Conservation (phyloP, 2,888 invertebrate species). For the Tenthredo distinguenda region DNA sequence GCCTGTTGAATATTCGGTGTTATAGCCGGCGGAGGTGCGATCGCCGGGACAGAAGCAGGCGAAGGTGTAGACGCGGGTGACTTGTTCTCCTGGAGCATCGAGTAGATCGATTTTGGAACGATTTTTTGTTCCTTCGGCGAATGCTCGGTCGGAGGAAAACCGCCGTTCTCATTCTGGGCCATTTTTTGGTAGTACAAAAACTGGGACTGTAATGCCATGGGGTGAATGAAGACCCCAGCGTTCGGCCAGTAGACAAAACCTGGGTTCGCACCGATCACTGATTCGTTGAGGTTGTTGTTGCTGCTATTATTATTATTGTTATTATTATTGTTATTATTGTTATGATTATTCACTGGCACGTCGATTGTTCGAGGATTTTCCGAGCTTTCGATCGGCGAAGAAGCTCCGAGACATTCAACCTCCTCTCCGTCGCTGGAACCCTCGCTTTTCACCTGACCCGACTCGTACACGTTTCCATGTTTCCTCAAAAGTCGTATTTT, state of each 20-base stretch:
- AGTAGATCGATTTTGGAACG: conserved; percentile 77
- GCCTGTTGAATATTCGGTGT: conserved; percentile 72
- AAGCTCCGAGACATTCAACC: conserved; percentile 77
- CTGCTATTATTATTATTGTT: conserved; percentile 76
- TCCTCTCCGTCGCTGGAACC: conserved; percentile 80
- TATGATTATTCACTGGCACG: conserved; percentile 68
- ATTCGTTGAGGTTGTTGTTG: conserved; percentile 77
- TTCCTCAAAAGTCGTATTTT: conserved; percentile 84
- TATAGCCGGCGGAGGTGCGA: conserved; percentile 71
- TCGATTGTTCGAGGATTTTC: conserved; percentile 49
- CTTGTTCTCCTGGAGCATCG: conserved; percentile 70
- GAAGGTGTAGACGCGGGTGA: conserved; percentile 71
- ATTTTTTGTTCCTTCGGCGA: conserved; percentile 70
- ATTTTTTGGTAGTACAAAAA: conserved; percentile 88
- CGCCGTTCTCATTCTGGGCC: conserved; percentile 80
- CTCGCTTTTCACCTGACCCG: conserved; percentile 82
- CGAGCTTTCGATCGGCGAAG: conserved; percentile 52
- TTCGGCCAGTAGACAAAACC: conserved; percentile 87
- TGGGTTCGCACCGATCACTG: conserved; percentile 71
- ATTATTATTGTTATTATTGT: conserved; percentile 77
- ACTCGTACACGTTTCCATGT: conserved; percentile 83
- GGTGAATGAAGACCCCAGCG: conserved; percentile 86
- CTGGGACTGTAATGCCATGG: conserved; percentile 86
- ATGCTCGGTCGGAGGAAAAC: conserved; percentile 71
- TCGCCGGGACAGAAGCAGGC: conserved; percentile 64